Percentiles rank a stretch among this genome's conserved stretches.
Conservation (phyloP, 2,797 vertebrate species). For the Apodemus agrarius region DNA sequence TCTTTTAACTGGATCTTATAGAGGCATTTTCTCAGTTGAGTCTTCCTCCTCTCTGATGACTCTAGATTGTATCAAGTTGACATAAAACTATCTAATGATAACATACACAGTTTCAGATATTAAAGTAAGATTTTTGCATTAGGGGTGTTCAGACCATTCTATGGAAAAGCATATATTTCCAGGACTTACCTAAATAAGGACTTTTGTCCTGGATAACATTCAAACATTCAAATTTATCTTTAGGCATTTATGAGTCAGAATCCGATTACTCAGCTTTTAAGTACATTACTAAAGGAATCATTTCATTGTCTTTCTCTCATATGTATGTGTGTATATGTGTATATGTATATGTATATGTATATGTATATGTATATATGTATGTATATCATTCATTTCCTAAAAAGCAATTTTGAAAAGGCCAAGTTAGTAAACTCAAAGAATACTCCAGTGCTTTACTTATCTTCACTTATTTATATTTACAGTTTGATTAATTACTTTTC, state of each 20-base stretch:
- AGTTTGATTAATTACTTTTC: neutral
- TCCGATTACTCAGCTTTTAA: constrained; percentile 5
- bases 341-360: neutral
- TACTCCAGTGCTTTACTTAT: neutral
- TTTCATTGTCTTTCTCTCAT: neutral
- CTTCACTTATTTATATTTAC: neutral
- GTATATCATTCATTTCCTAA: neutral
- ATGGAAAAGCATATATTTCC: neutral
- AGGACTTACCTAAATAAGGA: neutral
- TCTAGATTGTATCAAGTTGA: neutral
- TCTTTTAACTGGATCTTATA: neutral
- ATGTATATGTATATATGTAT: neutral
- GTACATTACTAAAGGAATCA: constrained; percentile 19
- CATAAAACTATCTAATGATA: neutral
- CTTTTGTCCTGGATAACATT: constrained; percentile 15
- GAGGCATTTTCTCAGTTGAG: neutral
- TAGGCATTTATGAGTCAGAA: neutral
- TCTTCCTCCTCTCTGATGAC: neutral
- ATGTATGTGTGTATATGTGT: neutral
- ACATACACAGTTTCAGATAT: neutral
- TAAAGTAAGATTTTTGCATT: neutral
- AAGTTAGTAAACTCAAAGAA: neutral
- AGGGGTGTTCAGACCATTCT: neutral
- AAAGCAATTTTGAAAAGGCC: neutral
- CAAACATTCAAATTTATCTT: neutral